A percentile compares a stretch with the other conserved stretches of the same genome.
Conservation (phyloP, 2,113 vertebrate species). For the Calyptommatus sinebrachiatus region DNA sequence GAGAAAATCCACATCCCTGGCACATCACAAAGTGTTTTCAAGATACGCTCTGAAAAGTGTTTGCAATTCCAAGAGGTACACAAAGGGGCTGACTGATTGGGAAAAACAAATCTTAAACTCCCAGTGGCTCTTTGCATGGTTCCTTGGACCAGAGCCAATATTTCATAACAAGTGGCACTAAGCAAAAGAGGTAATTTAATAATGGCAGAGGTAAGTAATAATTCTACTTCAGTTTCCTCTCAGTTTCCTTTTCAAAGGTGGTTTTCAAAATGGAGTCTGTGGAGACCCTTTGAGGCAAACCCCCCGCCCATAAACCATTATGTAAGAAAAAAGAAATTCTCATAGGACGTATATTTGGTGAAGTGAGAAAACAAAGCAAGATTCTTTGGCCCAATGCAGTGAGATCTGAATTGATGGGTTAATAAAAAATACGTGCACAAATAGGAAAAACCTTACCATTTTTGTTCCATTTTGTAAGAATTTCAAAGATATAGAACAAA, state of each 20-base stretch:
- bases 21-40: not conserved
- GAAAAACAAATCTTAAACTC: conserved; percentile 3
- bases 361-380: conserved; percentile 8
- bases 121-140: not conserved
- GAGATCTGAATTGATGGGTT: not conserved
- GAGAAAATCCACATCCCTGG: no score
- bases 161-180: conserved; percentile 23
- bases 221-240: conserved; percentile 18
- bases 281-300: conserved; percentile 8
- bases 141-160: conserved; percentile 12
- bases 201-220: conserved; percentile 21
- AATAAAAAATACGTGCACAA: not conserved
- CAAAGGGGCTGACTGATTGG: not conserved
- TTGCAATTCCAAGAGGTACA: not conserved
- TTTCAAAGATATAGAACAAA: not conserved
- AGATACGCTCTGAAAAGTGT: not conserved
- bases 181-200: conserved; percentile 33
- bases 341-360: conserved; percentile 25
- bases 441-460: not conserved
- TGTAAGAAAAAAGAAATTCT: conserved; percentile 23
- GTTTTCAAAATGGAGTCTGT: conserved; percentile 29
- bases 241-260: conserved; percentile 23
- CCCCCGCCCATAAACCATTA: conserved; percentile 15
- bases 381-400: not conserved
- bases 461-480: not conserved